Percentiles rank a stretch among this genome's conserved stretches.
These are phyloP conservation scores for Pasiphila rectangulata DNA, from an alignment of 2,888 invertebrate species.

Conservation along the genomic window DNA sequence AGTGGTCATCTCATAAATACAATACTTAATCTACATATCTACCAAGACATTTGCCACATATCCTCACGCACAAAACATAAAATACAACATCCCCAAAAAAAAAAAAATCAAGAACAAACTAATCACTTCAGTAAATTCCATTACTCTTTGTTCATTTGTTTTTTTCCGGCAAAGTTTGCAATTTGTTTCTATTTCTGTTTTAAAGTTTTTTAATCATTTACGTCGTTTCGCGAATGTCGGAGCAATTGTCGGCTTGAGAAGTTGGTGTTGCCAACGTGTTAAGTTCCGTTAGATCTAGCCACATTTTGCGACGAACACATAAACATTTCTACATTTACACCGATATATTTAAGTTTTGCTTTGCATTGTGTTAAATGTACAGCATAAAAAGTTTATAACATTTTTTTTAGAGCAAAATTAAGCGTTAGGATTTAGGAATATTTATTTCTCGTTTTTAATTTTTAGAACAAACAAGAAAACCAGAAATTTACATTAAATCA, in stretches of 20 bases:
- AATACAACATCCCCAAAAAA: neutral
- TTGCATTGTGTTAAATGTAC: too few species aligned
- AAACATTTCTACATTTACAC: too few species aligned
- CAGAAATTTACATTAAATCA: too few species aligned
- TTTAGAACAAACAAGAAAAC: too few species aligned
- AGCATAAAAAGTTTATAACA: too few species aligned
- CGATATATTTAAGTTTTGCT: too few species aligned
- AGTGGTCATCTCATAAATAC: too few species aligned
- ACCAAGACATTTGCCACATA: neutral
- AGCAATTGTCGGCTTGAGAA: slow-evolving; percentile 34
- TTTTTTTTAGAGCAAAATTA: too few species aligned
- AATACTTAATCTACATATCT: too few species aligned
- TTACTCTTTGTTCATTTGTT: slow-evolving; percentile 19
- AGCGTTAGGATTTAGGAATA: too few species aligned
- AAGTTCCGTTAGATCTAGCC: slow-evolving; percentile 1
- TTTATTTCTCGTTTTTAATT: too few species aligned
- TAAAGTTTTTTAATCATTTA: slow-evolving; percentile 49
- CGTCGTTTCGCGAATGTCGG: slow-evolving; percentile 26
- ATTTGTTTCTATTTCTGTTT: slow-evolving; percentile 36
- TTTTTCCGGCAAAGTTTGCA: slow-evolving; percentile 29
- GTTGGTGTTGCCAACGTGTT: slow-evolving; percentile 11
- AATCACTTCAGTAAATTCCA: slow-evolving; percentile 10
- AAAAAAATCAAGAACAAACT: slow-evolving; percentile 8
- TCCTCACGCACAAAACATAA: neutral
- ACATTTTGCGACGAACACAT: too few species aligned